These are phyloP conservation scores for Drosophila acutilabella DNA, from an alignment of 2,888 invertebrate genomes.

Conservation along the genomic window DNA sequence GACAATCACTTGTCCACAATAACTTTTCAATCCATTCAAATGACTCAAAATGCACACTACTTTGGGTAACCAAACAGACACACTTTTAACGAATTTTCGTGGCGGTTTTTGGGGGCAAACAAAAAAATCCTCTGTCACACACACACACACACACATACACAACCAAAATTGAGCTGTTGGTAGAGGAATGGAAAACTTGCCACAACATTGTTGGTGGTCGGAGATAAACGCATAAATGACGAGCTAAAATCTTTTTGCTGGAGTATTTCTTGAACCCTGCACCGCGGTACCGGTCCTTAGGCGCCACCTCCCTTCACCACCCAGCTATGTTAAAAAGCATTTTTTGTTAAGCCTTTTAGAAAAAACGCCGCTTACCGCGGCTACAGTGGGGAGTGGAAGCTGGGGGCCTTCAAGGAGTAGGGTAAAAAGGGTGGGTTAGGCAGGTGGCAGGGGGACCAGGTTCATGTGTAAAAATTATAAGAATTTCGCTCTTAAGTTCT, in stretches of 20 bases:
- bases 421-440: not conserved
- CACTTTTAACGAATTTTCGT: constrained; percentile 5
- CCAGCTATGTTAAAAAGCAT: constrained; percentile 72
- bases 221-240: constrained; percentile 80
- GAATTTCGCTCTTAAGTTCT: constrained; percentile 76
- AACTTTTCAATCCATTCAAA: constrained; percentile 21
- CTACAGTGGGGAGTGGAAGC: not conserved
- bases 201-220: constrained; percentile 67
- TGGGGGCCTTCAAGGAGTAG: not conserved
- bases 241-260: constrained; percentile 75
- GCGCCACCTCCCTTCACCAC: not conserved
- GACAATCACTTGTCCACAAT: not conserved
- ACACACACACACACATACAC: not conserved
- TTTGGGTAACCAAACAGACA: constrained; percentile 11
- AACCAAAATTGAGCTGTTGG: constrained; percentile 1
- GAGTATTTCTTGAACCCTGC: constrained; percentile 67
- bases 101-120: constrained; percentile 6
- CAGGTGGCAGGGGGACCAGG: constrained; percentile 13
- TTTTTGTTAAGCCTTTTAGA: constrained; percentile 77
- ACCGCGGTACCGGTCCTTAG: not conserved
- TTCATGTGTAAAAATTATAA: constrained; percentile 76
- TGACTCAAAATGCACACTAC: constrained; percentile 39
- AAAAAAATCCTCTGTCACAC: constrained; percentile 2
- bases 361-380: constrained; percentile 59
- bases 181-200: constrained; percentile 36